Evolutionary conservation across 2,113 vertebrate species (phyloP), one percentile per base, ranked within the genome.

Genomic region (Notiomystis cincta): DNA sequence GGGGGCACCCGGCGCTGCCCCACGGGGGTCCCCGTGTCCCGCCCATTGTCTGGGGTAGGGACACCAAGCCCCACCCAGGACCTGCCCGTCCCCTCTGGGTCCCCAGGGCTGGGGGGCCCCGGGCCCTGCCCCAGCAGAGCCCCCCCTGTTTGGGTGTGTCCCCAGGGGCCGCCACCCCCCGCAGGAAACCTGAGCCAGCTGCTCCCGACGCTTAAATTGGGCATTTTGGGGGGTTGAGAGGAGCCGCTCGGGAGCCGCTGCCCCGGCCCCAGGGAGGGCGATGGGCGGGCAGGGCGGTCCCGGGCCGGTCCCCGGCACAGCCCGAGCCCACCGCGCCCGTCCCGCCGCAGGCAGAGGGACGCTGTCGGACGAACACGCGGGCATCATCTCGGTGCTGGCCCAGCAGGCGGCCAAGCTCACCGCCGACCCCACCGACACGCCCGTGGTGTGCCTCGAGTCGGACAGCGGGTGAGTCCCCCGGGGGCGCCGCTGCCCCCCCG

Each of bases 381-480:
- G 99, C 0, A 98, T 99, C 53, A 98, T 99, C 86, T 99, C 99
- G 0, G 99, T 99, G 60, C 97, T 99, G 25, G 99, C 99, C 64
- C 98, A 98, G 96, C 99, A 99, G 93, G 99, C 99, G 37, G 98
- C 98, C 72, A 98, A 98, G 91, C 98, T 99, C 50, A 98, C 98
- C 56, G 98, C 98, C 15, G 99, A 99, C 96, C 98, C 98, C 3
- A 99, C 99, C 5, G 99, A 99, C 78, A 97, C 96, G 1, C 99
- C 99, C 1, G 99, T 99, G 35, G 99, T 99, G 77, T 99, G 99
- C 88, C 97, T 99, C 95, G 99, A 99, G 95, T 99, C 99, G 0
- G 99, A 99, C 82, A 98, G 96, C 1, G 99, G 99, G 99, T 99
- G 96, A 98, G 98, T 40, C 6, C 10, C 51, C 65, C 2, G 10